Percentiles rank a stretch among this genome's conserved stretches.
Conservation (phyloP, 2,888 invertebrate species). For the Trichopoda pennipes region DNA sequence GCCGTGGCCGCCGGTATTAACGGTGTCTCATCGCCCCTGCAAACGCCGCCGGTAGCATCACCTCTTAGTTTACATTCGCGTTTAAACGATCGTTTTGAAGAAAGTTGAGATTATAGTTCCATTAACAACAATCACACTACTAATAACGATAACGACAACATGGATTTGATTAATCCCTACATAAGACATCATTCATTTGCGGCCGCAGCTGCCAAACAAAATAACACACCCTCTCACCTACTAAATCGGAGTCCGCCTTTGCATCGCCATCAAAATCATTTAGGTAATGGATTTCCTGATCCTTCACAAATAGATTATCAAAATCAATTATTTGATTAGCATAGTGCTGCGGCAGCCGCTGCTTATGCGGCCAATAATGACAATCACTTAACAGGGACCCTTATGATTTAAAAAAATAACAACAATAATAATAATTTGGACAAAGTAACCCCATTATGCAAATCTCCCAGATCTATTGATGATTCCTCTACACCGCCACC, state of each 20-base stretch:
- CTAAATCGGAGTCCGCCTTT: constrained; percentile 75
- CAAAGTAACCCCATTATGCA: constrained; percentile 67
- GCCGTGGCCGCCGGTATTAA: constrained; percentile 72
- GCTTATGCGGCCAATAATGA: constrained; percentile 77
- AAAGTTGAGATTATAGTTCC: constrained; percentile 68
- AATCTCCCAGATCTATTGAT: constrained; percentile 74
- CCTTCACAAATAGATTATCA: constrained; percentile 75
- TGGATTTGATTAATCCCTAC: constrained; percentile 80
- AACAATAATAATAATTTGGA: constrained; percentile 52
- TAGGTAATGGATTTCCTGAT: constrained; percentile 69
- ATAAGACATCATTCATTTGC: constrained; percentile 78
- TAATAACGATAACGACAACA: constrained; percentile 72
- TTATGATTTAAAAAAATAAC: constrained; percentile 75
- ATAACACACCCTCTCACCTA: constrained; percentile 71
- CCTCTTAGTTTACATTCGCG: constrained; percentile 48
- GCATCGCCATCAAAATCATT: constrained; percentile 55
- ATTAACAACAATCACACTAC: constrained; percentile 58
- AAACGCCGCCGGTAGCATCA: constrained; percentile 55
- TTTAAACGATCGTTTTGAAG: constrained; percentile 66
- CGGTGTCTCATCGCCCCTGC: constrained; percentile 61
- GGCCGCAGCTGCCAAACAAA: constrained; percentile 73
- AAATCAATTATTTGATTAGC: constrained; percentile 76
- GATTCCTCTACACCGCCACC: constrained; percentile 78
- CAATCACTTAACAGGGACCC: constrained; percentile 73
- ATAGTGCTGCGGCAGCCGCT: constrained; percentile 77